Evolutionary conservation across 2,113 vertebrate species (phyloP).

Genomic region (Zapornia atra): DNA sequence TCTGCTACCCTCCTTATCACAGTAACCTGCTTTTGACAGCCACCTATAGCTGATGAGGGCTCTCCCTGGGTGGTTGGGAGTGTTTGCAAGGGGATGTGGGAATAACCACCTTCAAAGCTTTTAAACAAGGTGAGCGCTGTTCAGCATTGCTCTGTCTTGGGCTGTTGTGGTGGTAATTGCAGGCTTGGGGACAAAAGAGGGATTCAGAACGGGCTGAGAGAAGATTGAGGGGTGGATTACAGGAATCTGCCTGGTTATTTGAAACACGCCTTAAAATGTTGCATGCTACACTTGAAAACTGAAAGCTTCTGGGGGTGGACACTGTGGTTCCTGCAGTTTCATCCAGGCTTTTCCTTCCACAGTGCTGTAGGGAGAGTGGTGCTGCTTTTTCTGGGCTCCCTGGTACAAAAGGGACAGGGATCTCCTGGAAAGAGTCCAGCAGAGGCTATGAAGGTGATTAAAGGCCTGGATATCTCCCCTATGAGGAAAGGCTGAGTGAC

Average conservation of each 20-base stretch:
- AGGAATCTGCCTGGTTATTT: not conserved
- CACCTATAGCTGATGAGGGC: not conserved
- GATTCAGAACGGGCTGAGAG: not conserved
- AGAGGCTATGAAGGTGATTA: no score
- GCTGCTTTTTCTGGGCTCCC: not conserved
- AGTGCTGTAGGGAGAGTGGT: not conserved
- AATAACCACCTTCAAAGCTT: not conserved
- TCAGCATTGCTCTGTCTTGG: not conserved
- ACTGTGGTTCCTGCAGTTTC: not conserved
- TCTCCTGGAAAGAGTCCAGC: no score
- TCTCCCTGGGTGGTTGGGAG: not conserved
- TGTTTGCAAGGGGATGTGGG: not conserved
- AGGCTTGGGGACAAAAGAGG: not conserved
- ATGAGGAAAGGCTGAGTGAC: no score
- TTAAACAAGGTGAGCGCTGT: not conserved
- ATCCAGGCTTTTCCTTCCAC: fast-evolving
- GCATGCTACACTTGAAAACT: not conserved
- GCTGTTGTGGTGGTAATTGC: not conserved
- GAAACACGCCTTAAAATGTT: not conserved
- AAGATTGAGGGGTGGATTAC: not conserved
- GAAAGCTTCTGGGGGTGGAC: not conserved
- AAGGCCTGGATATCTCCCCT: no score
- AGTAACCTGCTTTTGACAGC: not conserved
- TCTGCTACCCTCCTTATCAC: not conserved
- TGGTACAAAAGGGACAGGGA: no score